Evolutionary conservation across 2,113 vertebrate genomes (phyloP).

Genomic region (Elephantulus edwardii): DNA sequence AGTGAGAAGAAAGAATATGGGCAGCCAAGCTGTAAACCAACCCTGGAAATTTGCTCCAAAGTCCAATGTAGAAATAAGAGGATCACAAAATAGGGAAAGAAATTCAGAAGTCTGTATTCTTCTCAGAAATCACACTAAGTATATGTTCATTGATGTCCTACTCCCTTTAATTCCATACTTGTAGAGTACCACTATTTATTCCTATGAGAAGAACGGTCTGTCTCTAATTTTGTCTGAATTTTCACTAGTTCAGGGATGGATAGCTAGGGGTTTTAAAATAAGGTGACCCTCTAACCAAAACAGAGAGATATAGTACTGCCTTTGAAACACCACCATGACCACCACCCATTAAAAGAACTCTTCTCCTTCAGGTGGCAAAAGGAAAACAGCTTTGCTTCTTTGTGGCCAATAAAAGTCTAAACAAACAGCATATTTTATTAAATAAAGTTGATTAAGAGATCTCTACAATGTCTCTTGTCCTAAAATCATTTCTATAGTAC

Average conservation of each 20-base stretch:
- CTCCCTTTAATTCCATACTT: not conserved
- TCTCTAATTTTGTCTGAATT: not conserved
- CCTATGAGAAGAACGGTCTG: not conserved
- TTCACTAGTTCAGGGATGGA: not conserved
- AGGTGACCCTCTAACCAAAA: not conserved
- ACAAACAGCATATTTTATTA: slow-evolving; percentile 1
- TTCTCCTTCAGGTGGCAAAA: not conserved
- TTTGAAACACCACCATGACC: too few relatives aligned
- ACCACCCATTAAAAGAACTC: not conserved
- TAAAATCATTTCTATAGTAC: slow-evolving; percentile 19
- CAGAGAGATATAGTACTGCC: not conserved
- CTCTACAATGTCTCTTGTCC: not conserved
- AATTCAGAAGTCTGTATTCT: not conserved
- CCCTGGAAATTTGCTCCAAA: not conserved
- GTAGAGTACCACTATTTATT: not conserved
- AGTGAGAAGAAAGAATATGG: not conserved
- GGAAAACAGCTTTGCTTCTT: slow-evolving; percentile 23
- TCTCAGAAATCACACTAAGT: not conserved
- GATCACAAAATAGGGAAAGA: not conserved
- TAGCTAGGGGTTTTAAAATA: not conserved
- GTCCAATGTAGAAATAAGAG: not conserved
- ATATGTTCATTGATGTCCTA: not conserved
- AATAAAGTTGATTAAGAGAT: slow-evolving; percentile 2
- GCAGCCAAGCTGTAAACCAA: not conserved
- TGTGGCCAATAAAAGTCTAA: not conserved